Evolutionary conservation across 2,113 vertebrate species (phyloP).

Genomic region (Aegotheles bennettii): DNA sequence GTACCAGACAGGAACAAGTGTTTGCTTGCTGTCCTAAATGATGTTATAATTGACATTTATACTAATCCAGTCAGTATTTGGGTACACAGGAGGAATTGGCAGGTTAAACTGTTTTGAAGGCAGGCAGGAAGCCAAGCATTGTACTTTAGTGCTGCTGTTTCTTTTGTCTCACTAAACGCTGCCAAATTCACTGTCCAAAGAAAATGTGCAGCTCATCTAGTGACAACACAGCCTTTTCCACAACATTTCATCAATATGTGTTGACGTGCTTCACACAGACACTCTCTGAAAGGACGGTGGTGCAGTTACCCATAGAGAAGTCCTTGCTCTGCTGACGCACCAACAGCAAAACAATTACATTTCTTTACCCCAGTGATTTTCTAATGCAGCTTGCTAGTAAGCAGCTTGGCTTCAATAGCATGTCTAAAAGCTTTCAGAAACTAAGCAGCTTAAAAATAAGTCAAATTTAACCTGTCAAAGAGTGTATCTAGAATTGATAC

Average conservation of each 20-base stretch:
- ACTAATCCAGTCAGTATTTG: slow-evolving; percentile 24
- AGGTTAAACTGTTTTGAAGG: slow-evolving; percentile 14
- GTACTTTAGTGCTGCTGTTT: background rate
- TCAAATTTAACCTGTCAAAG: background rate
- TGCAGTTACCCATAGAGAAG: background rate
- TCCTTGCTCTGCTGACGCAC: background rate
- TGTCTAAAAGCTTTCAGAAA: background rate
- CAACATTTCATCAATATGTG: slow-evolving; percentile 1
- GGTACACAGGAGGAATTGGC: background rate
- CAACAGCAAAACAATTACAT: background rate
- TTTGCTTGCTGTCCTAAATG: background rate
- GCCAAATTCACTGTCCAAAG: slow-evolving; percentile 47
- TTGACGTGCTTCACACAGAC: background rate
- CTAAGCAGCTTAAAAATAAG: background rate
- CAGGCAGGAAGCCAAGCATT: slow-evolving; percentile 21
- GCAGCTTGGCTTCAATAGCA: background rate
- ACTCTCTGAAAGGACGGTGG: background rate
- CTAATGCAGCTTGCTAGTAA: background rate
- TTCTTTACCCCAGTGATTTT: background rate
- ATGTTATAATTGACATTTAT: slow-evolving; percentile 29
- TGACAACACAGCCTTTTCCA: slow-evolving; percentile 14
- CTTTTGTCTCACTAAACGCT: background rate
- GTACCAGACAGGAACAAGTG: background rate
- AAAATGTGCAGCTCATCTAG: slow-evolving; percentile 3
- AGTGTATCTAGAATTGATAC: background rate